These are phyloP conservation scores for Caenorhabditis virilis DNA, from an alignment of 2,888 invertebrate genomes.

Conservation along the genomic window DNA sequence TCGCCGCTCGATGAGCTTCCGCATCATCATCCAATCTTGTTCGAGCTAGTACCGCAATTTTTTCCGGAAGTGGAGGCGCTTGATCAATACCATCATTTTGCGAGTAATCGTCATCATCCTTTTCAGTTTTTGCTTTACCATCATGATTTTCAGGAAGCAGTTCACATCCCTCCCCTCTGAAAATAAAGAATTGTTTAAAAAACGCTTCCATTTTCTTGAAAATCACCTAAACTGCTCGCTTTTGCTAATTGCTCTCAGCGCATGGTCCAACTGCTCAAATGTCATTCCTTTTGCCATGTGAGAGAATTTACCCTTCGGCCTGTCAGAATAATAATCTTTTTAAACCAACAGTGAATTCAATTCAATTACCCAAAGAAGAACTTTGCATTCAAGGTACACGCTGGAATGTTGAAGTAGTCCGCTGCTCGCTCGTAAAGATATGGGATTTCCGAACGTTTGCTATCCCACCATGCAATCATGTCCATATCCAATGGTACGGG, in stretches of 20 bases:
- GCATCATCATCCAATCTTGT: not conserved
- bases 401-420: not conserved
- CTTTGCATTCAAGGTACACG: not conserved
- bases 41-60: not conserved
- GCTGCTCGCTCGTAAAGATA: not conserved
- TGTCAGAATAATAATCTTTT: not conserved
- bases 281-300: not conserved
- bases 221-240: too few species aligned
- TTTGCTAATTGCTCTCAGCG: too few species aligned
- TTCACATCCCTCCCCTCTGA: too few species aligned
- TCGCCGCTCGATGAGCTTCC: not conserved
- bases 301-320: not conserved
- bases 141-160: too few species aligned
- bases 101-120: too few species aligned
- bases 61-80: not conserved
- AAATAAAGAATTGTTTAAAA: too few species aligned
- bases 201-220: too few species aligned
- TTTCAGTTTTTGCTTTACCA: too few species aligned
- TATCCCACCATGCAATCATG: too few species aligned
- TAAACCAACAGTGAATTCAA: not conserved
- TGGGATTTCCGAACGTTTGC: too few species aligned
- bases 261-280: not conserved
- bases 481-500: too few species aligned
- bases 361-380: constrained; percentile 2
- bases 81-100: too few species aligned